Evolutionary conservation across 2,113 vertebrate genomes (phyloP).

Genomic region (Elgaria multicarinata): DNA sequence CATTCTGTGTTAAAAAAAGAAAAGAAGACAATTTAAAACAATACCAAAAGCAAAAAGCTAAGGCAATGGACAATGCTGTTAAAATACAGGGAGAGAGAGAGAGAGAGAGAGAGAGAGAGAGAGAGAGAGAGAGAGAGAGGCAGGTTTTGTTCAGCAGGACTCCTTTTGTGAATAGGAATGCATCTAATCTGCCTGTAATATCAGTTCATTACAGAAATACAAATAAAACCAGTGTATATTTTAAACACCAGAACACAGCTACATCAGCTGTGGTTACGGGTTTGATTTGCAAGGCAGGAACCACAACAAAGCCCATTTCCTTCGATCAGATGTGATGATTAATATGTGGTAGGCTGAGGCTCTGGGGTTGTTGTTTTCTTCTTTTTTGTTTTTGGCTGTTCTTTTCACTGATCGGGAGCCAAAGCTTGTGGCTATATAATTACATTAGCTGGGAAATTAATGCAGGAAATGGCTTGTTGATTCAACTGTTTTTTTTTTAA

Average conservation of each 20-base stretch:
- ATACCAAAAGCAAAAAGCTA: neutral
- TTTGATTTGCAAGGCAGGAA: slow-evolving; percentile 63
- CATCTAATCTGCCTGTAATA: neutral
- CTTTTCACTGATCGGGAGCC: slow-evolving; percentile 72
- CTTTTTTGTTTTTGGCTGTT: slow-evolving; percentile 68
- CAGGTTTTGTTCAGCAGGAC: neutral
- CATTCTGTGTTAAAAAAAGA: neutral
- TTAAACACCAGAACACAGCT: slow-evolving; percentile 29
- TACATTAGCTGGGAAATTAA: slow-evolving; percentile 75
- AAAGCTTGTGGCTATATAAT: slow-evolving; percentile 74
- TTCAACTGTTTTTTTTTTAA: slow-evolving; percentile 69
- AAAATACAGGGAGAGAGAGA: neutral
- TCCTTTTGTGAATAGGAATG: slow-evolving; percentile 8
- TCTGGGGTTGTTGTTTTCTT: slow-evolving; percentile 52
- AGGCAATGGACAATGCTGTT: neutral
- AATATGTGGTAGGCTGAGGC: slow-evolving; percentile 58
- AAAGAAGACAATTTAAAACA: neutral
- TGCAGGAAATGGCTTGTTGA: slow-evolving; percentile 71
- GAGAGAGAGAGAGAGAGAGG: neutral
- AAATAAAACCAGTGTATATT: slow-evolving; percentile 39
- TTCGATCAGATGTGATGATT: slow-evolving; percentile 68
- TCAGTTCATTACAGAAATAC: slow-evolving; percentile 26
- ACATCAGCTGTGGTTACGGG: slow-evolving; percentile 41
- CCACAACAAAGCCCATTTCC: slow-evolving; percentile 60
- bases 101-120: neutral